phyloP scores from a whole-genome alignment of 2,113 vertebrate species.

The Danio rerio region DNA sequence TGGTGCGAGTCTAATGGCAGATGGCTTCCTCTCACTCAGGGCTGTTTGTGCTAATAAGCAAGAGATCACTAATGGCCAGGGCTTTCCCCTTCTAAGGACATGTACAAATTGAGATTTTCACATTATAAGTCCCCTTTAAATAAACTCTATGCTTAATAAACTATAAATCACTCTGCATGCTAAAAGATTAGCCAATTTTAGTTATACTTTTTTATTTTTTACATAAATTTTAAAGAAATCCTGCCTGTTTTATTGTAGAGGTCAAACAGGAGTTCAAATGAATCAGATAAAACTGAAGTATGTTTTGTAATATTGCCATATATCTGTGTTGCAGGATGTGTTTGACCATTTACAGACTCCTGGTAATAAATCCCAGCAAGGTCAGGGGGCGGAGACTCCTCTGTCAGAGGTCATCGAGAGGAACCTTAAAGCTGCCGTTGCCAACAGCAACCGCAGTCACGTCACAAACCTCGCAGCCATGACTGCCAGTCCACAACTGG shows the following conservation, averaged over 20 bases:
- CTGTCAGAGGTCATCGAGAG: slow-evolving; percentile 89
- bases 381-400: slow-evolving; percentile 80
- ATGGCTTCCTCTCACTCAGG: no score
- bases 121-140: no score
- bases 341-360: slow-evolving; percentile 88
- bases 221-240: not conserved
- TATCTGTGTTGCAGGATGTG: slow-evolving; percentile 80
- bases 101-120: no score
- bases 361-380: slow-evolving; percentile 70
- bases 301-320: not conserved
- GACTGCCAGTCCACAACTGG: slow-evolving; percentile 85
- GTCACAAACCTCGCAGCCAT: slow-evolving; percentile 68
- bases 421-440: slow-evolving; percentile 88
- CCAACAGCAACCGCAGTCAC: slow-evolving; percentile 81
- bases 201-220: no score
- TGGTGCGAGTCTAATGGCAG: no score
- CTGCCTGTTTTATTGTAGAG: not conserved
- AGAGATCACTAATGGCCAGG: no score
- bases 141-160: no score
- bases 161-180: no score
- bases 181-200: no score
- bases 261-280: not conserved
- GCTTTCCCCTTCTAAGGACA: no score
- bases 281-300: not conserved
- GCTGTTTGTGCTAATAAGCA: no score